These are phyloP conservation scores for Meles meles DNA, from an alignment of 2,113 vertebrate genomes.

Conservation along the genomic window DNA sequence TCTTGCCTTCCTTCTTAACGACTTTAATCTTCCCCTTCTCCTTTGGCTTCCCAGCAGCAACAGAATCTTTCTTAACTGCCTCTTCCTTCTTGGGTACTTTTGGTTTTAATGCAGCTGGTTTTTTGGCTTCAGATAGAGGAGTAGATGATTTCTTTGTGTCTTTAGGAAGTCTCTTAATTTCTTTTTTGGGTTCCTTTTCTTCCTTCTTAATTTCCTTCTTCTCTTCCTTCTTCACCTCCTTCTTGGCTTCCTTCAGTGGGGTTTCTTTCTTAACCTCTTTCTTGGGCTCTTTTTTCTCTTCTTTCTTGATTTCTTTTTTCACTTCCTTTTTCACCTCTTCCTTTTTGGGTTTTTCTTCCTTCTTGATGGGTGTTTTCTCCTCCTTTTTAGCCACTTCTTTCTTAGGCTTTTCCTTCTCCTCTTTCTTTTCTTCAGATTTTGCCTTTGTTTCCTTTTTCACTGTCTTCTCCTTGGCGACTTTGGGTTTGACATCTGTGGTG, in stretches of 20 bases:
- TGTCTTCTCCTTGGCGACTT: slow-evolving; percentile 85
- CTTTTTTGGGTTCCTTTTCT: slow-evolving; percentile 91
- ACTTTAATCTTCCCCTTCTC: slow-evolving; percentile 90
- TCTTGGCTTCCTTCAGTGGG: slow-evolving; percentile 87
- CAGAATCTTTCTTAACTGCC: slow-evolving; percentile 85
- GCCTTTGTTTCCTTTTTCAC: slow-evolving; percentile 90
- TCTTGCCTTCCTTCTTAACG: slow-evolving; percentile 88
- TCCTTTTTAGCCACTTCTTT: slow-evolving; percentile 83
- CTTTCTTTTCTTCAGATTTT: slow-evolving; percentile 90
- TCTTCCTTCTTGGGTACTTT: slow-evolving; percentile 92
- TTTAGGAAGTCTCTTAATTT: slow-evolving; percentile 87
- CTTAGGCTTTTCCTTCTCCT: slow-evolving; percentile 89
- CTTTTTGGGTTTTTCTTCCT: slow-evolving; percentile 87
- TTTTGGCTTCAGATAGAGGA: slow-evolving; percentile 84
- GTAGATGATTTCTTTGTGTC: slow-evolving; percentile 88
- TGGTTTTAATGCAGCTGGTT: slow-evolving; percentile 85
- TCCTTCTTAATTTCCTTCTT: slow-evolving; percentile 92
- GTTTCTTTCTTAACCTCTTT: slow-evolving; percentile 88
- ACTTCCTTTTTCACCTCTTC: slow-evolving; percentile 87
- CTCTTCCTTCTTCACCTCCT: slow-evolving; percentile 85
- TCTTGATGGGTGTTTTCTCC: slow-evolving; percentile 82
- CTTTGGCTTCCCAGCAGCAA: slow-evolving; percentile 86
- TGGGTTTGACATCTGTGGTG: slow-evolving; percentile 88
- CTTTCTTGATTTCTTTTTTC: slow-evolving; percentile 89
- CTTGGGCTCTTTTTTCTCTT: slow-evolving; percentile 84